phyloP scores from a whole-genome alignment of 2,888 invertebrate genomes.

The Empis livida region DNA sequence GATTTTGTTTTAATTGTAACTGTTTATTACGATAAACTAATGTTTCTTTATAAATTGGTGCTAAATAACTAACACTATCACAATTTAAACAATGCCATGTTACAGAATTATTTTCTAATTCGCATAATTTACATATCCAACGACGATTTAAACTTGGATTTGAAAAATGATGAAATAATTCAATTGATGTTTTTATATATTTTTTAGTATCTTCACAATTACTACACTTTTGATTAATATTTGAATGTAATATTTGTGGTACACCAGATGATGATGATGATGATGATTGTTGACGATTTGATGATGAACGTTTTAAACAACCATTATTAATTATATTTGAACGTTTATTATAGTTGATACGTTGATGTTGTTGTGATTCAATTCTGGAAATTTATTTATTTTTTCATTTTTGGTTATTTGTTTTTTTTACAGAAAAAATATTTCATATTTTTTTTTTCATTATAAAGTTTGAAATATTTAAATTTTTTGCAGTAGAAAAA shows the following conservation, averaged over 20 bases:
- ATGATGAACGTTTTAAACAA: too few species aligned
- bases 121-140: conserved; percentile 36
- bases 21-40: conserved; percentile 17
- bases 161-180: conserved; percentile 34
- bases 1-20: conserved; percentile 9
- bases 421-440: too few species aligned
- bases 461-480: too few species aligned
- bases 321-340: too few species aligned
- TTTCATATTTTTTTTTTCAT: too few species aligned
- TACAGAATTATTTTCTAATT: conserved; percentile 34
- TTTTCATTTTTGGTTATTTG: too few species aligned
- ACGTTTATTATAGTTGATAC: too few species aligned
- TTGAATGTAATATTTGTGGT: background rate
- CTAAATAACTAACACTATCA: conserved; percentile 34
- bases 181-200: conserved; percentile 32
- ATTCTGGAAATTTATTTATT: too few species aligned
- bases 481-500: too few species aligned
- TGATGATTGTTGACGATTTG: too few species aligned
- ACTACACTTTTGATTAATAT: conserved; percentile 22
- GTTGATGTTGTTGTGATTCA: too few species aligned
- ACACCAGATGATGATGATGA: too few species aligned
- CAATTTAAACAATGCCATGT: conserved; percentile 37
- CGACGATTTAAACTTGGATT: conserved; percentile 35
- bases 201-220: conserved; percentile 34
- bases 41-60: conserved; percentile 36